phyloP scores from a whole-genome alignment of 2,797 vertebrate genomes.

The Sternotherus odoratus region DNA sequence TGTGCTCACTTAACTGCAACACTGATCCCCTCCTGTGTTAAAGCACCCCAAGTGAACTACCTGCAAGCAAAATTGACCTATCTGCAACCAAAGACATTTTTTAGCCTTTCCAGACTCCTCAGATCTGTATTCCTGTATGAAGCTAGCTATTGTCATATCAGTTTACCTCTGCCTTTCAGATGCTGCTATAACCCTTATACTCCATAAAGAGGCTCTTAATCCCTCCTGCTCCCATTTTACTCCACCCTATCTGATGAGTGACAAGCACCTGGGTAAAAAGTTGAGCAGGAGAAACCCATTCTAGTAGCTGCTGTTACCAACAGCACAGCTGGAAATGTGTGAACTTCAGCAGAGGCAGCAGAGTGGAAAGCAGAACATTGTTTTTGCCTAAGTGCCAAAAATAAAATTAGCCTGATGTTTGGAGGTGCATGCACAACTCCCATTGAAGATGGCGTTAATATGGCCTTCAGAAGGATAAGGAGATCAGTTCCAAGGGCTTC shows the following conservation, averaged over 20 bases:
- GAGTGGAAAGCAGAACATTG: not conserved
- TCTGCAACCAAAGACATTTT: not conserved
- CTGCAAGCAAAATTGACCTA: not conserved
- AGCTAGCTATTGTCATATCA: not conserved
- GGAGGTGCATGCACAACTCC: not conserved
- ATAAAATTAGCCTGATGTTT: not conserved
- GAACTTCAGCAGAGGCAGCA: not conserved
- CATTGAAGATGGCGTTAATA: not conserved
- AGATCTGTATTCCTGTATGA: not conserved
- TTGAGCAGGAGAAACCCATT: constrained; percentile 21
- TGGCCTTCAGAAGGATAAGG: not conserved
- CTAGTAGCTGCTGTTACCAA: constrained; percentile 13
- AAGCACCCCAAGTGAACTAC: not conserved
- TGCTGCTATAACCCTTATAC: not conserved
- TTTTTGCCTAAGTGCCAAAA: not conserved
- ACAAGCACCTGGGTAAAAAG: constrained; percentile 8
- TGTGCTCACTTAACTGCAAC: not conserved
- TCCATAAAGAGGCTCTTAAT: constrained; percentile 12
- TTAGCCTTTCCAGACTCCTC: not conserved
- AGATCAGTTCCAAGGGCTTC: not conserved
- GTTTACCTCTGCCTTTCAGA: constrained; percentile 15
- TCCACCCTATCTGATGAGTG: not conserved
- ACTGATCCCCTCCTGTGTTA: not conserved
- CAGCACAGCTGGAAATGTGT: not conserved
- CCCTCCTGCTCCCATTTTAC: not conserved